Conservation (phyloP, 2,113 vertebrate species). For the Balaeniceps rex region DNA sequence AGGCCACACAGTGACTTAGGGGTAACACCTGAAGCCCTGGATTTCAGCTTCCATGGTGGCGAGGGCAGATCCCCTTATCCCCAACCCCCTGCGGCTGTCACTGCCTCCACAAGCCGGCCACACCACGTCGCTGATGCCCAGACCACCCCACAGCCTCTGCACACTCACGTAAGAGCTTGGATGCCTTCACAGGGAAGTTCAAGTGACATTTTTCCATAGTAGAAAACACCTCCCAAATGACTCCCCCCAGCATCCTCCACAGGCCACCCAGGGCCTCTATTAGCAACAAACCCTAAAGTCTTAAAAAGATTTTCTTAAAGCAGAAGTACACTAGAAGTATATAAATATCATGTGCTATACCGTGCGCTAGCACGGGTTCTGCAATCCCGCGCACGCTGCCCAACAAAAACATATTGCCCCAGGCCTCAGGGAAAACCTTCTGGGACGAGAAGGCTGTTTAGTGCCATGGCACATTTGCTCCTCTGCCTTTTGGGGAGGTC, state of each 20-base stretch:
- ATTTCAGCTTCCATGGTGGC: background rate
- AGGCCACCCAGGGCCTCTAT: background rate
- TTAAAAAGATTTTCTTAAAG: background rate
- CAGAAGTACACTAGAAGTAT: background rate
- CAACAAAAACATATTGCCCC: background rate
- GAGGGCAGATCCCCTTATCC: background rate
- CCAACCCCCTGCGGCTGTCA: rapidly evolving
- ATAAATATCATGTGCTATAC: background rate
- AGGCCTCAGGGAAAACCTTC: background rate
- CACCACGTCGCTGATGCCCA: background rate
- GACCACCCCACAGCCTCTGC: background rate
- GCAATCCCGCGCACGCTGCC: background rate
- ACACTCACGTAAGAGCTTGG: rapidly evolving
- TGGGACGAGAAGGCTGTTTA: background rate
- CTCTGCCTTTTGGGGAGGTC: background rate
- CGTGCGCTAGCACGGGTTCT: rapidly evolving
- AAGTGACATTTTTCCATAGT: background rate
- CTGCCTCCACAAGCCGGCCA: background rate
- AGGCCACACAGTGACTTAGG: rapidly evolving
- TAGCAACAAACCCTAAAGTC: background rate
- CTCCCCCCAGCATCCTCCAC: background rate
- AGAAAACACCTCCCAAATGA: background rate
- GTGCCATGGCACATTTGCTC: background rate
- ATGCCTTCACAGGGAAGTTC: background rate
- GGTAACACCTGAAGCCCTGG: background rate